Conservation (phyloP, 53 echinoderm and acorn worm species). For the Holothuria leucospilota region DNA sequence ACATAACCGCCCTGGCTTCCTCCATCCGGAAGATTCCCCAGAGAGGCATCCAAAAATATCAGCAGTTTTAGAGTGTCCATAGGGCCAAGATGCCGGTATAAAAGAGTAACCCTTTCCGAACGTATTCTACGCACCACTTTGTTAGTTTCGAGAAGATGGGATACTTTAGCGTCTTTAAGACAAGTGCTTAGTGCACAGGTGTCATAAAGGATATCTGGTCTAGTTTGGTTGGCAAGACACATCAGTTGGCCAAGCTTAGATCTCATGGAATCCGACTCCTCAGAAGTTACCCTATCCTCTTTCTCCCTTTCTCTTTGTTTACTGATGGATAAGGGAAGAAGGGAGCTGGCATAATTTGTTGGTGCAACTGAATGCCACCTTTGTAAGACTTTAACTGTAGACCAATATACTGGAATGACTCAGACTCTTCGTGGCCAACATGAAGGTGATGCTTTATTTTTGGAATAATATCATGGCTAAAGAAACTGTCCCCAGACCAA, state of each 20-base stretch:
- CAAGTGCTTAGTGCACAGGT: not conserved
- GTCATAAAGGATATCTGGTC: constrained; percentile 23
- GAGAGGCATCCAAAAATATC: constrained; percentile 23
- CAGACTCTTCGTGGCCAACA: constrained; percentile 36
- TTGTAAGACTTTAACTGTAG: too few species aligned
- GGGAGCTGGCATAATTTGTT: not conserved
- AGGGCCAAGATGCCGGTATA: constrained; percentile 3
- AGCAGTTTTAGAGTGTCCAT: not conserved
- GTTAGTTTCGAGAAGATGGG: constrained; percentile 21
- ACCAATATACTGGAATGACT: constrained; percentile 40
- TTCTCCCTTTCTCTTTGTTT: not conserved
- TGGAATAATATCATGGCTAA: constrained; percentile 1
- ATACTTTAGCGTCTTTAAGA: not conserved
- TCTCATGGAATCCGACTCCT: not conserved
- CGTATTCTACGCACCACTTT: not conserved
- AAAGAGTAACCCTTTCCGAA: not conserved
- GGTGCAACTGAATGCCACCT: too few species aligned
- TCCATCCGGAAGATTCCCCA: constrained; percentile 29
- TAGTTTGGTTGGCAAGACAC: constrained; percentile 23
- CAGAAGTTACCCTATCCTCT: not conserved
- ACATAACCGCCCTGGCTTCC: constrained; percentile 9
- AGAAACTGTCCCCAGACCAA: constrained; percentile 10
- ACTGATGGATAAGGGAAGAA: not conserved
- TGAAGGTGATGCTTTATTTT: not conserved
- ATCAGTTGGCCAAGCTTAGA: constrained; percentile 1